Conservation (phyloP, 2,797 vertebrate genomes). For the Buphagus erythrorhynchus region DNA sequence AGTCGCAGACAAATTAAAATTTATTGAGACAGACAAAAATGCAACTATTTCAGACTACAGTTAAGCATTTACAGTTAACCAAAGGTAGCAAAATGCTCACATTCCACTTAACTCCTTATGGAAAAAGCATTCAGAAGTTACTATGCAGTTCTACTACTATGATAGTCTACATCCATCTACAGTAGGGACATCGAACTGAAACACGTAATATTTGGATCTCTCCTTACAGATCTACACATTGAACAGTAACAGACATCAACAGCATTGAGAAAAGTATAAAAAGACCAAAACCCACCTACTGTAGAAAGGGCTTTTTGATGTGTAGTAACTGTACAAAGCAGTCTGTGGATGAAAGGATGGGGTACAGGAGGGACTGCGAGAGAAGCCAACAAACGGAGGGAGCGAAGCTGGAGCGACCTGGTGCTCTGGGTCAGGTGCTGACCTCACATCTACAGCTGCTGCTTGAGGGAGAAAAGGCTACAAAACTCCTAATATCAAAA, state of each 20-base stretch:
- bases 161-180: slow-evolving; percentile 77
- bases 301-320: slow-evolving; percentile 77
- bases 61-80: slow-evolving; percentile 82
- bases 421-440: background rate
- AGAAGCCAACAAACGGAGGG: slow-evolving; percentile 34
- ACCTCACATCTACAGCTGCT: slow-evolving; percentile 33
- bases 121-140: slow-evolving; percentile 81
- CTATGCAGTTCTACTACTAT: slow-evolving; percentile 77
- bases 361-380: slow-evolving; percentile 34
- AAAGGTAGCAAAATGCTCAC: slow-evolving; percentile 82
- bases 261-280: slow-evolving; percentile 82
- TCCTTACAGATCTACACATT: slow-evolving; percentile 73
- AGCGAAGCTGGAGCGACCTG: slow-evolving; percentile 25
- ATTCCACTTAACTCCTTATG: slow-evolving; percentile 83
- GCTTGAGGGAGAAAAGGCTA: slow-evolving; percentile 10
- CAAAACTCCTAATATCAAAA: slow-evolving; percentile 63
- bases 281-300: slow-evolving; percentile 80
- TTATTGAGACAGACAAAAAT: slow-evolving; percentile 89
- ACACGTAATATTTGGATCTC: slow-evolving; percentile 76
- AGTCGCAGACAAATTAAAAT: slow-evolving; percentile 85
- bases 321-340: slow-evolving; percentile 71
- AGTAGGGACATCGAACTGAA: slow-evolving; percentile 83
- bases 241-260: slow-evolving; percentile 74
- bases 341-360: slow-evolving; percentile 52
- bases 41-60: slow-evolving; percentile 80